Percentiles rank a stretch among this genome's conserved stretches.
These are phyloP conservation scores for Tethya wilhelma DNA, from an alignment of 37 sponge, comb jelly and placozoan species.

Conservation along the genomic window DNA sequence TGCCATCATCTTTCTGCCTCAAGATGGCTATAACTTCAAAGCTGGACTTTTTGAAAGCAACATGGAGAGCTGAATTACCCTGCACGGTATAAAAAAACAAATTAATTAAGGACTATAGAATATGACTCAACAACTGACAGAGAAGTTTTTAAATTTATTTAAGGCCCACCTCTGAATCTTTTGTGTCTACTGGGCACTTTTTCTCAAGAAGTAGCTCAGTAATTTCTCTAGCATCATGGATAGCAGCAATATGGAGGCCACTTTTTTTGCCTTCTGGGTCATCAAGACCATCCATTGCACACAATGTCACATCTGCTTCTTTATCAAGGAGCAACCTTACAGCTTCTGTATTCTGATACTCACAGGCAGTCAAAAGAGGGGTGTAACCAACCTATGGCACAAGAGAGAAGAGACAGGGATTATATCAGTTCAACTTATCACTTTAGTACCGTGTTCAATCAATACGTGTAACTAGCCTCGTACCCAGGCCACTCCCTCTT, in stretches of 20 bases:
- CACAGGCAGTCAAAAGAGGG: conserved; percentile 50
- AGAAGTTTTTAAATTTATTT: neutral
- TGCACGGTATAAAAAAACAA: neutral
- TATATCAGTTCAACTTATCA: neutral
- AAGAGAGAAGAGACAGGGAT: too few species aligned
- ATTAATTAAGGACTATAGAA: too few species aligned
- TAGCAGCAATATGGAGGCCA: conserved; percentile 67
- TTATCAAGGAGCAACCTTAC: conserved; percentile 10
- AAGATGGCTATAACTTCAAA: conserved; percentile 4
- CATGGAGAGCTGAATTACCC: conserved; percentile 64
- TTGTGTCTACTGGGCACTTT: neutral
- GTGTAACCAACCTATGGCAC: conserved; percentile 61
- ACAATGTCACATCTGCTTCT: neutral
- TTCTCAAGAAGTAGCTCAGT: conserved; percentile 17
- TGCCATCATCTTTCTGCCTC: neutral
- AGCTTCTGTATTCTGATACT: conserved; percentile 18
- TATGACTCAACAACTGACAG: too few species aligned
- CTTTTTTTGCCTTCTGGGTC: neutral
- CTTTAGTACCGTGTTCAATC: neutral
- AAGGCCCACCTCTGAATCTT: conserved; percentile 15
- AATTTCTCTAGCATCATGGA: conserved; percentile 44
- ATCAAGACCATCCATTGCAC: neutral
- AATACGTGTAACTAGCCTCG: neutral
- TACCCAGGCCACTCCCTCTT: neutral
- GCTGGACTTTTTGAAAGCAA: conserved; percentile 48